Conservation (phyloP, 2,797 vertebrate genomes). For the Leptodactylus fallax region DNA sequence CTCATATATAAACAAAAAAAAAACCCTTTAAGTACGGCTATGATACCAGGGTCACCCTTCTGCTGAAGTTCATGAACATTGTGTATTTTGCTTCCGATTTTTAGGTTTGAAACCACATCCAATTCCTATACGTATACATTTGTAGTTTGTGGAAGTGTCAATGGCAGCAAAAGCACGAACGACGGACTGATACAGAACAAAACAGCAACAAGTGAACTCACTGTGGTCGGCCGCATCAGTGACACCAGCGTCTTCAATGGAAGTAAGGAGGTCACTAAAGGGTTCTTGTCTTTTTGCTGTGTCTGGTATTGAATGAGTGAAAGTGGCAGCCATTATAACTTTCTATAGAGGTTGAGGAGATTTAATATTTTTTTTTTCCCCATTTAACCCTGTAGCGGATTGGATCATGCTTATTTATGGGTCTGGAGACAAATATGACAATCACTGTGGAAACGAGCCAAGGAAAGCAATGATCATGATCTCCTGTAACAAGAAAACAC, state of each 20-base stretch:
- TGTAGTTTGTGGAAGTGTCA: slow-evolving; percentile 86
- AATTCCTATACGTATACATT: slow-evolving; percentile 83
- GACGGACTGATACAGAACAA: slow-evolving; percentile 85
- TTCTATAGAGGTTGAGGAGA: too few relatives aligned
- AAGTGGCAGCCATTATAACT: too few relatives aligned
- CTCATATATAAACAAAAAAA: too few relatives aligned
- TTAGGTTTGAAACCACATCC: slow-evolving; percentile 66
- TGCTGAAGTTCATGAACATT: neutral
- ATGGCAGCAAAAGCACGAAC: slow-evolving; percentile 35
- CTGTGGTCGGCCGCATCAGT: slow-evolving; percentile 82
- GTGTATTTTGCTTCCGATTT: neutral
- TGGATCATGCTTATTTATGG: slow-evolving; percentile 92
- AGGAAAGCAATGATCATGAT: slow-evolving; percentile 91
- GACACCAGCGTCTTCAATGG: slow-evolving; percentile 82
- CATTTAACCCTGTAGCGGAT: slow-evolving; percentile 78
- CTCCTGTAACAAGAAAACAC: slow-evolving; percentile 81
- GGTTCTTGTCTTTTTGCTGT: too few relatives aligned
- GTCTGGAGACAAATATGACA: slow-evolving; percentile 81
- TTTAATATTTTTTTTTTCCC: too few relatives aligned
- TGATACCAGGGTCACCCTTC: neutral
- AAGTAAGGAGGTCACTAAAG: slow-evolving; percentile 78
- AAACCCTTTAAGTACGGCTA: too few relatives aligned
- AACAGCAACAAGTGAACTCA: slow-evolving; percentile 62
- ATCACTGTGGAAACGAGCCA: slow-evolving; percentile 78
- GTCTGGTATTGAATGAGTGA: neutral